A percentile compares a stretch with the other conserved stretches of the same genome.
Evolutionary conservation across 1,140 invertebrate genomes (phyloP).

Genomic region (Anoplolepis gracilipes): DNA sequence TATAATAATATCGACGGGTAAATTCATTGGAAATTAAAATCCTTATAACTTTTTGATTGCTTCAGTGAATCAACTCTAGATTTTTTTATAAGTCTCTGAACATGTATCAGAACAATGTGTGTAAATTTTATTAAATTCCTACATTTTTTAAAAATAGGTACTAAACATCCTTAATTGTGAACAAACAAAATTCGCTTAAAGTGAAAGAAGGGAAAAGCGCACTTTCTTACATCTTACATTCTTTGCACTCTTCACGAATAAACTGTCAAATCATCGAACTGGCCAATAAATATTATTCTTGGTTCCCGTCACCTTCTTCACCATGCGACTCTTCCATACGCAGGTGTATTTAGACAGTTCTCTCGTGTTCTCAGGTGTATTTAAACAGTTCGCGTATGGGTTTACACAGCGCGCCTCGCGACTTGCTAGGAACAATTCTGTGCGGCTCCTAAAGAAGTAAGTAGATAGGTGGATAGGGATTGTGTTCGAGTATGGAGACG

Average conservation of each 20-base stretch:
- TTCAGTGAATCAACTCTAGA: no score
- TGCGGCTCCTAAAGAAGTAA: constrained; percentile 14
- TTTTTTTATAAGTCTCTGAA: no score
- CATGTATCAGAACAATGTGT: no score
- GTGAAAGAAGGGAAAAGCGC: neutral
- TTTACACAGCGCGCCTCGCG: constrained; percentile 41
- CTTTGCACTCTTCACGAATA: neutral
- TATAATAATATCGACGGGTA: no score
- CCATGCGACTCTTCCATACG: neutral
- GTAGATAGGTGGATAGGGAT: constrained; percentile 15
- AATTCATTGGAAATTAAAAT: no score
- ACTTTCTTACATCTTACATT: neutral
- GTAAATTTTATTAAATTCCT: no score
- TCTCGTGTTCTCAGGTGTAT: constrained; percentile 46
- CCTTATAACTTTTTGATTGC: no score
- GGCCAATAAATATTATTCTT: constrained; percentile 60
- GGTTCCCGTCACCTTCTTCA: constrained; percentile 13
- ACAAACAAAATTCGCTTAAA: neutral
- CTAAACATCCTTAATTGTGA: neutral
- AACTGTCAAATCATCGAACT: constrained; percentile 32
- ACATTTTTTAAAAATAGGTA: no score
- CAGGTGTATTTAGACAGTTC: constrained; percentile 44
- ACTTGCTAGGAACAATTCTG: constrained; percentile 23
- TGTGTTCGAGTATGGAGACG: constrained; percentile 1
- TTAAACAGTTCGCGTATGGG: constrained; percentile 13